Percentiles rank a stretch among this genome's conserved stretches.
Evolutionary conservation across 2,888 invertebrate genomes (phyloP).

Genomic region (Brenthis ino): DNA sequence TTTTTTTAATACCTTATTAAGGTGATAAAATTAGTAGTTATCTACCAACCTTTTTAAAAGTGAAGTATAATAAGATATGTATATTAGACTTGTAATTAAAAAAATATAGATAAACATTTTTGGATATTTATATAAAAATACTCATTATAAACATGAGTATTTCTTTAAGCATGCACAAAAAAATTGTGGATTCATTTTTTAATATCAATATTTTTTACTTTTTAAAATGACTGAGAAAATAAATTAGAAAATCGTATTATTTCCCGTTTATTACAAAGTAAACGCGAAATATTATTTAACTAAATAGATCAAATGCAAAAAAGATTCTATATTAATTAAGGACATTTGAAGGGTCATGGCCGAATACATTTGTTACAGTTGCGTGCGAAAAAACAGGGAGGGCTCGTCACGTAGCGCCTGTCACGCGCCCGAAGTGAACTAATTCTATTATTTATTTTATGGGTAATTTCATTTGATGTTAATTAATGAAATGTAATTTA

Average conservation of each 20-base stretch:
- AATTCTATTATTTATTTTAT: conserved; percentile 30
- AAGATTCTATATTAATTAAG: conserved; percentile 15
- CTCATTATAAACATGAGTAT: too few species aligned
- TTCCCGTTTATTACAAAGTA: too few species aligned
- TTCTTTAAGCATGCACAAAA: too few species aligned
- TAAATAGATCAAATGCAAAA: conserved; percentile 1
- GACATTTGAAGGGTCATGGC: conserved; percentile 51
- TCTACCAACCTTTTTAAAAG: neutral
- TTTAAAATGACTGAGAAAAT: too few species aligned
- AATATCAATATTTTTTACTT: too few species aligned
- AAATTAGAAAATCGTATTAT: too few species aligned
- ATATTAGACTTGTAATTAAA: too few species aligned
- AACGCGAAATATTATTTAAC: neutral
- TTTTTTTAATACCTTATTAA: neutral
- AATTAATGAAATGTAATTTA: neutral
- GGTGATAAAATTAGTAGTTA: neutral
- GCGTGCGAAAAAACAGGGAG: conserved; percentile 52
- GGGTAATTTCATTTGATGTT: conserved; percentile 24
- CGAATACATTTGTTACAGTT: conserved; percentile 41
- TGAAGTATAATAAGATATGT: neutral
- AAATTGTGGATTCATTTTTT: too few species aligned
- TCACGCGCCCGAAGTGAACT: conserved; percentile 45
- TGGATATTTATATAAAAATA: too few species aligned
- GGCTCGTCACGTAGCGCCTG: conserved; percentile 49
- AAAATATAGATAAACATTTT: too few species aligned